phyloP scores from a whole-genome alignment of 2,888 invertebrate genomes.

The Pyrrhia umbra region DNA sequence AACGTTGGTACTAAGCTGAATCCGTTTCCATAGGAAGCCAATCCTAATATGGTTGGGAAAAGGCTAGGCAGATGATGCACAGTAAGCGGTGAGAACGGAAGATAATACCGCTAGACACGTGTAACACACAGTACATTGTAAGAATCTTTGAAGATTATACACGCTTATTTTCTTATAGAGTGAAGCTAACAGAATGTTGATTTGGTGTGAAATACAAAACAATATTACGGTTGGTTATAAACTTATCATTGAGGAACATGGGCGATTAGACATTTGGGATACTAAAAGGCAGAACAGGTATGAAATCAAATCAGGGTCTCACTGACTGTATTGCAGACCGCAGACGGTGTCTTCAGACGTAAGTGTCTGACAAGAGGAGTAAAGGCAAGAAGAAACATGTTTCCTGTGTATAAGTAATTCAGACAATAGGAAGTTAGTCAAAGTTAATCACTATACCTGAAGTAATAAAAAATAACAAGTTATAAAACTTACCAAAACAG shows the following conservation, averaged over 20 bases:
- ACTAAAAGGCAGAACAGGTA: no score
- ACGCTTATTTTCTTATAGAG: slow-evolving; percentile 17
- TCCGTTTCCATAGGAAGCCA: no score
- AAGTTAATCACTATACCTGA: background rate
- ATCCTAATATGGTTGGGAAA: no score
- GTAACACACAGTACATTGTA: slow-evolving; percentile 28
- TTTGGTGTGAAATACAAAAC: slow-evolving; percentile 18
- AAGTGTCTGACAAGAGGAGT: no score
- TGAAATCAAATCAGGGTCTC: no score
- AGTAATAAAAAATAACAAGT: background rate
- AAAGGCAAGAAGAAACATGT: background rate
- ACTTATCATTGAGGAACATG: background rate
- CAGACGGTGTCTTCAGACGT: no score
- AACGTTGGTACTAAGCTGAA: no score
- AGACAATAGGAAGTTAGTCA: background rate
- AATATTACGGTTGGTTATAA: slow-evolving; percentile 1
- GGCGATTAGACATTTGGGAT: background rate
- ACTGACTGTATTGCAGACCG: no score
- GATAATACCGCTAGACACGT: slow-evolving; percentile 44
- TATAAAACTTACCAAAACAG: slow-evolving; percentile 7
- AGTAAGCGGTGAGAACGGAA: slow-evolving; percentile 23
- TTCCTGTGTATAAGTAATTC: background rate
- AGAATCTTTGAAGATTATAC: slow-evolving; percentile 15
- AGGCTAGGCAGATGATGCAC: no score
- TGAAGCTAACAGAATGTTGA: slow-evolving; percentile 15